Evolutionary conservation across 1,140 invertebrate species (phyloP).

Genomic region (Pollicipes pollicipes): DNA sequence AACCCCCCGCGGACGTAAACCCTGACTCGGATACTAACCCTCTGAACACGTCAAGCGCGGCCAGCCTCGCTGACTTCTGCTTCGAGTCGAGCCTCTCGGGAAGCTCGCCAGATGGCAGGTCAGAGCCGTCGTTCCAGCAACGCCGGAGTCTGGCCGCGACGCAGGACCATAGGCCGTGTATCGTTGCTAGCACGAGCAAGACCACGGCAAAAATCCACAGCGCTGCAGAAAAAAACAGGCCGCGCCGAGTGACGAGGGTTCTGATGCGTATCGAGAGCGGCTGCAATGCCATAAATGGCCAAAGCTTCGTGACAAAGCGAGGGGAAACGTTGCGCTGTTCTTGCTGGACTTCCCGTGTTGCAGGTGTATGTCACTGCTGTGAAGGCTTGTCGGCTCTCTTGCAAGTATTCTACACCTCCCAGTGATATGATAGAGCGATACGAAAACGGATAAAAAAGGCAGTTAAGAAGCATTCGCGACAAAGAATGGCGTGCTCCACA

Average conservation of each 20-base stretch:
- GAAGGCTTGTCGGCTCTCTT: no score
- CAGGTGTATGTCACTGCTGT: no score
- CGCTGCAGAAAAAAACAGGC: background rate
- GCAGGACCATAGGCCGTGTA: background rate
- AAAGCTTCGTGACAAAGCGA: background rate
- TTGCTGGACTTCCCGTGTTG: no score
- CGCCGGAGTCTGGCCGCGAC: background rate
- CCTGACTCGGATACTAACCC: no score
- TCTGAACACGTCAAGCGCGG: constrained; percentile 43
- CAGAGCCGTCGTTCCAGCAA: background rate
- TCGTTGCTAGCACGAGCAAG: background rate
- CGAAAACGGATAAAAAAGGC: no score
- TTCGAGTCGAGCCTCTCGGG: background rate
- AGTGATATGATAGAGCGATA: no score
- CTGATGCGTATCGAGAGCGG: background rate
- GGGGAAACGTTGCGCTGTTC: no score
- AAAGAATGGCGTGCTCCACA: no score
- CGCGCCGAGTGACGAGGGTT: background rate
- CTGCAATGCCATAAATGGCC: background rate
- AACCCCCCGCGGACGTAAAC: no score
- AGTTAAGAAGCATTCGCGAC: no score
- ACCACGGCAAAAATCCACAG: background rate
- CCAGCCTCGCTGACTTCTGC: constrained; percentile 29
- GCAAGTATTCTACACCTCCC: no score
- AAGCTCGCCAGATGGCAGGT: background rate